Evolutionary conservation across 2,797 vertebrate species (phyloP).

Genomic region (Florisuga fusca): DNA sequence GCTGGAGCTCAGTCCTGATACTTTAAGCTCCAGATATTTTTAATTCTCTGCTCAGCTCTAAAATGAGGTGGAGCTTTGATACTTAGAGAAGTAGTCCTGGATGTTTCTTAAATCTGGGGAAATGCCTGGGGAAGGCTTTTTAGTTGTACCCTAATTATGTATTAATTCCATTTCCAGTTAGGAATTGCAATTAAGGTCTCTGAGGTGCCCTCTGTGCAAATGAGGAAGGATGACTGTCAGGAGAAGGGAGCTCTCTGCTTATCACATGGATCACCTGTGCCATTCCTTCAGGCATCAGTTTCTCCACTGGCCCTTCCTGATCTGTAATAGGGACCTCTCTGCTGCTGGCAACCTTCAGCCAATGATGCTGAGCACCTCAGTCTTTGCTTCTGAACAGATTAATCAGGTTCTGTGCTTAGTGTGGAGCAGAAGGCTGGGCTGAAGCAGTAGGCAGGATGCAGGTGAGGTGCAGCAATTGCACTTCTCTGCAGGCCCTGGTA

Average conservation of each 20-base stretch:
- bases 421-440: not conserved
- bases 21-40: not conserved
- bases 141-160: not conserved
- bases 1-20: not conserved
- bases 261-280: not conserved
- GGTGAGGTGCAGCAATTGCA: not conserved
- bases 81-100: not conserved
- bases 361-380: not conserved
- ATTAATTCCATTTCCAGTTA: not conserved
- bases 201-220: not conserved
- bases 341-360: not conserved
- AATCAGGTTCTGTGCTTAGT: not conserved
- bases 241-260: not conserved
- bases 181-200: not conserved
- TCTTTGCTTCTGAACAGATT: not conserved
- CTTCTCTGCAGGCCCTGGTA: not conserved
- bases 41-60: not conserved
- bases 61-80: not conserved
- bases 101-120: not conserved
- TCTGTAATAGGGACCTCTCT: not conserved
- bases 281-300: rapidly evolving
- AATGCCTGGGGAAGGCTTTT: not conserved
- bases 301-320: not conserved
- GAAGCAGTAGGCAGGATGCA: not conserved
- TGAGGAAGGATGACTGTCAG: rapidly evolving